Base-by-base conservation (phyloP, 2,113 vertebrate genomes). In the Toxotes chatareus region DNA sequence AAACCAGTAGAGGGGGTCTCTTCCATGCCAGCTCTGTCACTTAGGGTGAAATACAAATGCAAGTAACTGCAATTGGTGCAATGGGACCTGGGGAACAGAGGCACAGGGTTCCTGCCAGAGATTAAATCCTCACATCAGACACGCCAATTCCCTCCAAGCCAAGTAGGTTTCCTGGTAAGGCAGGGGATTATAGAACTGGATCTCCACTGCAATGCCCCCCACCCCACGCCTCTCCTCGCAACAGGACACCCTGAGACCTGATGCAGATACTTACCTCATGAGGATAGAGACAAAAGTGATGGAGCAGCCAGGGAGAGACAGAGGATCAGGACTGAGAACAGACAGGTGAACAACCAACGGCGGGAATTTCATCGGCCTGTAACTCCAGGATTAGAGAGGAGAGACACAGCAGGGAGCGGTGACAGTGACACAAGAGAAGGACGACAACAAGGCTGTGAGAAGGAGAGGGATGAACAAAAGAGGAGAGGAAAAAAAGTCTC, bases 1-100 rank as follows among this genome's bases (percentile, higher is more conserved):
- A 94, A 85, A 88, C 82, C 82, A 78, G 78, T 79, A 73, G 84
- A 65, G 53, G 64, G 78, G 65, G 36, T 68, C 38, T 61, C 71
- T 77, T 74, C 62, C 14, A 10, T 79, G 65, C 7, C 79, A 73
- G 55, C 65, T 73, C 32, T 69, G 69, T 67, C 51, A 53, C 79
- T 90, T 53, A 44, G 55, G 14, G 12, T 71, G 82, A 91, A 86
- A 86, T 78, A 70, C 59, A 75, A 86, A 70, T 73, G 42, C 73
- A 88, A 89, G 85, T 90, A 90, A 82, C 71, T 0, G 46, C 32
- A 61, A 27, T 5, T 60, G 55, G 17, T 68, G 83, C 59, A 73
- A 40, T 44, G 1, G 38, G 27, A 68, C 42, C 56, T 31, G 31
- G 44, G 36, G 49, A 70, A 63, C 46, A 16, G 47, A 53, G 44